These are phyloP conservation scores for Emesis furor DNA, from an alignment of 2,888 invertebrate species.

Conservation along the genomic window DNA sequence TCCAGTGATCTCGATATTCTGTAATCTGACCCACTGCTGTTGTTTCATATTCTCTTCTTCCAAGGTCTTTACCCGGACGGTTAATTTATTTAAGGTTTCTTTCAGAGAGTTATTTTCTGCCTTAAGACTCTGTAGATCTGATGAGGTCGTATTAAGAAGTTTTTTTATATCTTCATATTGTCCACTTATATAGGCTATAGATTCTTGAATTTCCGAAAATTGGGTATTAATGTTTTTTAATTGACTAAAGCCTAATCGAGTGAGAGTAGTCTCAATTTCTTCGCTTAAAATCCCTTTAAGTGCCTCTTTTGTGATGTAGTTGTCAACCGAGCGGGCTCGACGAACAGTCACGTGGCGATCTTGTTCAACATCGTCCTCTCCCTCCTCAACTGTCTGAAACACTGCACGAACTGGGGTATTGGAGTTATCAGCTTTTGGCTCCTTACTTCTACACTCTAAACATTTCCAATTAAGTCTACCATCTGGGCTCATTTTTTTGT, in stretches of 20 bases:
- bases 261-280: too few species aligned
- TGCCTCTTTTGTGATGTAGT: too few species aligned
- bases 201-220: not conserved
- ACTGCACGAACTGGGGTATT: not conserved
- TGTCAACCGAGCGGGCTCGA: too few species aligned
- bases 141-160: not conserved
- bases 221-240: not conserved
- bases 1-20: constrained; percentile 54
- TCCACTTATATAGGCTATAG: not conserved
- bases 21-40: constrained; percentile 49
- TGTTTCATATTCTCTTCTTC: constrained; percentile 18
- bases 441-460: not conserved
- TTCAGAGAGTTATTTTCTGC: not conserved
- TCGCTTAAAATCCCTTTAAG: too few species aligned
- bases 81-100: not conserved
- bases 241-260: not conserved
- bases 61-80: not conserved
- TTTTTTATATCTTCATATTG: not conserved
- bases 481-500: not conserved
- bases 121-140: not conserved
- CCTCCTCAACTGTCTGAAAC: not conserved
- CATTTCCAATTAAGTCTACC: not conserved
- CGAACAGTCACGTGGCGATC: not conserved
- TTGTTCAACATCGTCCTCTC: too few species aligned
- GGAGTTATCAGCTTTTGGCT: not conserved